Conservation (phyloP, 1,140 invertebrate genomes). For the Diploscapter pachys region DNA sequence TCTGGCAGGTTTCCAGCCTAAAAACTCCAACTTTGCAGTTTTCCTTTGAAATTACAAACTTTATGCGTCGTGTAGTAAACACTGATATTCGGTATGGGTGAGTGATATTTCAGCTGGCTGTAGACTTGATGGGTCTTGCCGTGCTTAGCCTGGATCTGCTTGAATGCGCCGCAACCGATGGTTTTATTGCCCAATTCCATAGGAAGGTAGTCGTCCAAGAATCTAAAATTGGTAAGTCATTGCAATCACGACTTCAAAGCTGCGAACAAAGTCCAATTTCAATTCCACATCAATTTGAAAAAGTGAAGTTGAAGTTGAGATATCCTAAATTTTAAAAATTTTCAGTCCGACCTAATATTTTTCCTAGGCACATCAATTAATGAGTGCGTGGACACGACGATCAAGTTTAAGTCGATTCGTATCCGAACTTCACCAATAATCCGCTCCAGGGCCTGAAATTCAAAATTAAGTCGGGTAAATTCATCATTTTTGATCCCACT, state of each 20-base stretch:
- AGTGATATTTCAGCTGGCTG: constrained; percentile 29
- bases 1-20: constrained; percentile 29
- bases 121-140: constrained; percentile 35
- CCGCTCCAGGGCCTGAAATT: constrained; percentile 24
- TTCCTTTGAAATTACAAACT: background rate
- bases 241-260: background rate
- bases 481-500: background rate
- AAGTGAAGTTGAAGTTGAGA: background rate
- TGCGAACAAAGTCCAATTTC: too few species aligned
- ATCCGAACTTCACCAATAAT: constrained; percentile 19
- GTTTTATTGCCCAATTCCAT: constrained; percentile 33
- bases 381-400: constrained; percentile 29
- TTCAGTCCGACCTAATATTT: constrained; percentile 20
- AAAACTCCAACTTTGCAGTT: background rate
- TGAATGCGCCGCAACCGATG: constrained; percentile 25
- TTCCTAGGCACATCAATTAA: constrained; percentile 24
- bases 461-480: background rate
- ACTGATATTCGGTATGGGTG: constrained; percentile 35
- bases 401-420: constrained; percentile 30
- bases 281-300: too few species aligned
- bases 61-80: constrained; percentile 29
- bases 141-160: constrained; percentile 22
- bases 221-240: constrained; percentile 14
- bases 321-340: background rate
- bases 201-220: constrained; percentile 29